These are phyloP conservation scores for Hydroisotoma schaefferi DNA, from an alignment of 2,888 invertebrate species.

Conservation along the genomic window DNA sequence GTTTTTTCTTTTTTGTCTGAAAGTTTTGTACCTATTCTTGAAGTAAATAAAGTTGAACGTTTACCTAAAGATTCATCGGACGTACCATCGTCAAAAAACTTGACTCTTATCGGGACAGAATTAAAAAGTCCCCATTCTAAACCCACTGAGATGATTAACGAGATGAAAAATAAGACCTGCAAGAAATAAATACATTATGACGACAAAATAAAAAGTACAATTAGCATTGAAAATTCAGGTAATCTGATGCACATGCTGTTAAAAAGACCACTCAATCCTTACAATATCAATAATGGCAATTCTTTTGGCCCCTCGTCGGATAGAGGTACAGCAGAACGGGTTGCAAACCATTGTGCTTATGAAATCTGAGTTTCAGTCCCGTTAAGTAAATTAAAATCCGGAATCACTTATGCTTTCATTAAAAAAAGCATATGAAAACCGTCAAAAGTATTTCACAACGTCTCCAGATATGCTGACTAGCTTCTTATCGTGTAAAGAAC, in stretches of 20 bases:
- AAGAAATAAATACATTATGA: neutral
- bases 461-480: too few relatives aligned
- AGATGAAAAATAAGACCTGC: constrained; percentile 27
- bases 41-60: too few relatives aligned
- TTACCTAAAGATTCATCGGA: constrained; percentile 3
- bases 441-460: too few relatives aligned
- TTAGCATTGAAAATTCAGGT: too few relatives aligned
- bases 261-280: constrained; percentile 9
- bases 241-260: neutral
- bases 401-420: too few relatives aligned
- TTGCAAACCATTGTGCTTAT: constrained; percentile 38
- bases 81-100: constrained; percentile 26
- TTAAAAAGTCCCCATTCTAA: constrained; percentile 26
- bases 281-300: constrained; percentile 35
- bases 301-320: constrained; percentile 28
- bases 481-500: too few relatives aligned
- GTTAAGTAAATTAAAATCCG: too few relatives aligned
- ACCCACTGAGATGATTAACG: constrained; percentile 21
- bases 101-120: constrained; percentile 24
- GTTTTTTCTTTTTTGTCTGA: too few relatives aligned
- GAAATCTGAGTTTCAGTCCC: too few relatives aligned
- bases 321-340: constrained; percentile 33
- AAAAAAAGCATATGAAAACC: too few relatives aligned
- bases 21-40: too few relatives aligned
- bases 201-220: neutral